phyloP scores from a whole-genome alignment of 2,113 vertebrate genomes.

The Microcebus murinus region DNA sequence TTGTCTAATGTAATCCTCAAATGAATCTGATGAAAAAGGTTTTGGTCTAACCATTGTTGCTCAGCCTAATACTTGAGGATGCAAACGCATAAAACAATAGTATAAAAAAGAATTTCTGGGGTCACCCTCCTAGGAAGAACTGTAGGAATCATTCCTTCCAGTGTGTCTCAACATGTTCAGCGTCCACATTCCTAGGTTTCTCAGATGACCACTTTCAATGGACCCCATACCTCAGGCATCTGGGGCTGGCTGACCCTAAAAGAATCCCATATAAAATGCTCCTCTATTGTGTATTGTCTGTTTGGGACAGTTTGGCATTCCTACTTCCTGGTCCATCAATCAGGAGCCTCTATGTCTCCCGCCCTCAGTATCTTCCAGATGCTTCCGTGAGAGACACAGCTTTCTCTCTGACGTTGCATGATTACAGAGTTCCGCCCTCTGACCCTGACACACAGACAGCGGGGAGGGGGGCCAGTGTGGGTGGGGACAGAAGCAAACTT shows the following conservation, averaged over 20 bases:
- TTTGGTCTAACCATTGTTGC: too few species aligned
- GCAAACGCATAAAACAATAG: background rate
- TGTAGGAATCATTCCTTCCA: background rate
- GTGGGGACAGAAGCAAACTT: background rate
- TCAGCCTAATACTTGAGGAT: background rate
- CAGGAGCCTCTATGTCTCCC: background rate
- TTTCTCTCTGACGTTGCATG: background rate
- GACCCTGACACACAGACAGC: background rate
- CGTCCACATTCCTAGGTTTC: background rate
- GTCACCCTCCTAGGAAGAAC: rapidly evolving
- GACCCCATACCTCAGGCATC: background rate
- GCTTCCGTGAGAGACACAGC: background rate
- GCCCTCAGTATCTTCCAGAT: background rate
- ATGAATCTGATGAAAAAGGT: background rate
- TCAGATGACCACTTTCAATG: too few species aligned
- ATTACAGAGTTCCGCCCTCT: background rate
- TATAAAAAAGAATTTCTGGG: background rate
- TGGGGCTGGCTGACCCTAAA: background rate
- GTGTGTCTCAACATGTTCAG: background rate
- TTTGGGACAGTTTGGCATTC: background rate
- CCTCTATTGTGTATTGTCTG: background rate
- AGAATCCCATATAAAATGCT: background rate
- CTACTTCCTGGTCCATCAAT: too few species aligned
- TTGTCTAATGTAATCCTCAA: background rate
- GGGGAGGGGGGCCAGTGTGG: rapidly evolving